Evolutionary conservation across 2,888 invertebrate species (phyloP).

Genomic region (Torymus texanus): DNA sequence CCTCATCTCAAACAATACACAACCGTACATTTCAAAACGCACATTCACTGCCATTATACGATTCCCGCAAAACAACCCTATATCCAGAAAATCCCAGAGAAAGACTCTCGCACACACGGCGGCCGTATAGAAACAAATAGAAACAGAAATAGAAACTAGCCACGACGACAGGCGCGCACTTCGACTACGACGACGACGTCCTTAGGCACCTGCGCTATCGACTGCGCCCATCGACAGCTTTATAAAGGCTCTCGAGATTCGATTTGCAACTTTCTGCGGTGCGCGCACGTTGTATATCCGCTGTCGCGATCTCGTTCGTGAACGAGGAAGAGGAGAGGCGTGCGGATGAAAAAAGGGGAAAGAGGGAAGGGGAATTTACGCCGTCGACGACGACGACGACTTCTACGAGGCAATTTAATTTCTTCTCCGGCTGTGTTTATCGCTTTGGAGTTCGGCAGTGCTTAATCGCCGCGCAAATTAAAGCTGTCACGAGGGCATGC

Average conservation of each 20-base stretch:
- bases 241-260: conserved; percentile 48
- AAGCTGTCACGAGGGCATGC: conserved; percentile 12
- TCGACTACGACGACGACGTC: too few relatives aligned
- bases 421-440: conserved; percentile 24
- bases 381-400: conserved; percentile 34
- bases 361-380: conserved; percentile 39
- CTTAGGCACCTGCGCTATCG: conserved; percentile 40
- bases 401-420: conserved; percentile 53
- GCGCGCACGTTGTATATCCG: conserved; percentile 28
- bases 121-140: too few relatives aligned
- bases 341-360: not conserved
- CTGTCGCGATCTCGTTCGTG: conserved; percentile 18
- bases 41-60: too few relatives aligned
- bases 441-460: conserved; percentile 19
- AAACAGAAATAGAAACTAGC: too few relatives aligned
- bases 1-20: too few relatives aligned
- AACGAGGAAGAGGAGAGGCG: not conserved
- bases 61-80: too few relatives aligned
- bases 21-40: too few relatives aligned
- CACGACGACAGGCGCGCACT: too few relatives aligned
- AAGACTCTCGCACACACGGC: too few relatives aligned
- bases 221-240: conserved; percentile 38
- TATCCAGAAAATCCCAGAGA: too few relatives aligned
- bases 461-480: conserved; percentile 47
- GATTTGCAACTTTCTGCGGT: conserved; percentile 50